Percentiles rank a stretch among this genome's conserved stretches.
Evolutionary conservation across 2,113 vertebrate species (phyloP).

Genomic region (Tringa solitaria): DNA sequence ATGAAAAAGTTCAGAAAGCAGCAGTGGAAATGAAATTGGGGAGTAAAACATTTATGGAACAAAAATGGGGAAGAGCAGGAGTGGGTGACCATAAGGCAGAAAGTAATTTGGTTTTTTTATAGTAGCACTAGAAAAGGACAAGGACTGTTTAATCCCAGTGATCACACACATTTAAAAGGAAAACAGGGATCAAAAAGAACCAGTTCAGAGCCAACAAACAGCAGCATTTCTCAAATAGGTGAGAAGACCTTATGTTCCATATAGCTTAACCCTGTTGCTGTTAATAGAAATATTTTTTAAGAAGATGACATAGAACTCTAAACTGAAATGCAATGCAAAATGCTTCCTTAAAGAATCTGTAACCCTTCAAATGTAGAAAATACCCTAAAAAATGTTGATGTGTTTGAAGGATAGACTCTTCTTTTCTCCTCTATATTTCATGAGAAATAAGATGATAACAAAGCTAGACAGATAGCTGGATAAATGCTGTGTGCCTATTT

Average conservation of each 20-base stretch:
- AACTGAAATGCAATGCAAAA: not conserved
- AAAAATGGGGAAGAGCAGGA: not conserved
- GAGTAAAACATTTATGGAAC: not conserved
- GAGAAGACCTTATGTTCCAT: not conserved
- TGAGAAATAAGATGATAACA: not conserved
- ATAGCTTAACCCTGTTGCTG: not conserved
- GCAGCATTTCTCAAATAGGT: not conserved
- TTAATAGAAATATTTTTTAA: not conserved
- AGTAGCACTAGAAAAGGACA: not conserved
- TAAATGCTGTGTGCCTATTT: not conserved
- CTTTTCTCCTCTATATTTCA: not conserved
- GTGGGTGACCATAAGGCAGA: not conserved
- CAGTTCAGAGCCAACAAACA: not conserved
- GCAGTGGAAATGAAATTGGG: not conserved
- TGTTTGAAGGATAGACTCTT: not conserved
- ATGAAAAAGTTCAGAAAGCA: not conserved
- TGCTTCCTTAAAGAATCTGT: not conserved
- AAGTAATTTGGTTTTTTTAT: not conserved
- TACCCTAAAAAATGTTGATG: not conserved
- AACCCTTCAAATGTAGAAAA: not conserved
- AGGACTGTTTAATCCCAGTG: not conserved
- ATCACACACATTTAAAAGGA: not conserved
- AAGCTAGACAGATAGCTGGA: not conserved
- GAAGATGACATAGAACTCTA: not conserved
- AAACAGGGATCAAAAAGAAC: not conserved